Evolutionary conservation across 2,113 vertebrate species (phyloP).

Genomic region (Phoenicopterus ruber): DNA sequence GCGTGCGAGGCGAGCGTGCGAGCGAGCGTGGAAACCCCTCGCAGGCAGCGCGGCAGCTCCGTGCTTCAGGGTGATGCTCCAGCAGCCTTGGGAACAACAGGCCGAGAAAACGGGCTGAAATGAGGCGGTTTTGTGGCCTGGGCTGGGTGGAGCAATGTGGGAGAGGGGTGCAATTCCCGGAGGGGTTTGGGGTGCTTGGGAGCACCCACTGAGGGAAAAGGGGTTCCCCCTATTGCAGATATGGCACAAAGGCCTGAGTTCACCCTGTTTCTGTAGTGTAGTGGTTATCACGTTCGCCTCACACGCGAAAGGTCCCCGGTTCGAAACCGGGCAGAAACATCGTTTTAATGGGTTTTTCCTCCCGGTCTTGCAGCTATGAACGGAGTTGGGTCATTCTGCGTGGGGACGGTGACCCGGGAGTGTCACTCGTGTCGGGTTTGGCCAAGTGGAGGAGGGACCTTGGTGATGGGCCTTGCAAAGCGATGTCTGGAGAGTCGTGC

Average conservation of each 20-base stretch:
- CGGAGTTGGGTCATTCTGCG: too few relatives aligned
- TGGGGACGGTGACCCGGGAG: too few relatives aligned
- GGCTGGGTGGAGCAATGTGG: background rate
- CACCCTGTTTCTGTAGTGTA: slow-evolving; percentile 55
- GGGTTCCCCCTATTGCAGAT: background rate
- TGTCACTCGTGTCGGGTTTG: too few relatives aligned
- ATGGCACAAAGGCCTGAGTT: accelerated
- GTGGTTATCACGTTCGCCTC: slow-evolving; percentile 62
- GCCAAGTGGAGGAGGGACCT: too few relatives aligned
- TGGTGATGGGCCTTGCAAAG: too few relatives aligned
- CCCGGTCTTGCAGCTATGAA: too few relatives aligned
- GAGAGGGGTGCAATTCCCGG: background rate
- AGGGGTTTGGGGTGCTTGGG: background rate
- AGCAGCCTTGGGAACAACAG: too few relatives aligned
- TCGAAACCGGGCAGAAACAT: slow-evolving; percentile 57
- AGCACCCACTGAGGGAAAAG: accelerated
- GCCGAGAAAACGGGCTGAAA: background rate
- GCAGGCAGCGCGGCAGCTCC: background rate
- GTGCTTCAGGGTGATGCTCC: background rate
- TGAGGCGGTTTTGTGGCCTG: too few relatives aligned
- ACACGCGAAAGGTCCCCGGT: slow-evolving; percentile 64
- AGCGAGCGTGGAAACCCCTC: background rate
- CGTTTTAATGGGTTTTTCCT: background rate
- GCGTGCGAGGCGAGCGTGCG: background rate
- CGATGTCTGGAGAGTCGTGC: too few relatives aligned